Conservation (phyloP, 2,888 invertebrate genomes). For the Tenthredo livida region DNA sequence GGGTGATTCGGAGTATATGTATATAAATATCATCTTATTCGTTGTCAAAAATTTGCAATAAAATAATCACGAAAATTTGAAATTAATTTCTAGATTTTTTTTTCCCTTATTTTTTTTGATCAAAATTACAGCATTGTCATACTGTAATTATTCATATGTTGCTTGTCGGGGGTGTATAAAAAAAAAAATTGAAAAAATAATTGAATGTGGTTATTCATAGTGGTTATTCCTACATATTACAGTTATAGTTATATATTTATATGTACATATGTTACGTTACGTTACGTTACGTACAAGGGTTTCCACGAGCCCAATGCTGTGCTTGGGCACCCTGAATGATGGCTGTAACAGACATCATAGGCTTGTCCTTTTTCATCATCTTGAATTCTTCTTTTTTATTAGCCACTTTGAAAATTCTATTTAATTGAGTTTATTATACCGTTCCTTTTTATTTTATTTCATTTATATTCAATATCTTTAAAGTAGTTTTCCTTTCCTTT, state of each 20-base stretch:
- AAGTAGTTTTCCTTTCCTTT: background rate
- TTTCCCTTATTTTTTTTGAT: too few species aligned
- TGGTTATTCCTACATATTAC: too few species aligned
- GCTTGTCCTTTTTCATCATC: slow-evolving; percentile 93
- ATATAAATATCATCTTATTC: background rate
- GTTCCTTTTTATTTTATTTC: background rate
- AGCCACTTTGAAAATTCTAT: slow-evolving; percentile 30
- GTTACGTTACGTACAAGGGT: slow-evolving; percentile 77
- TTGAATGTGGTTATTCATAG: too few species aligned
- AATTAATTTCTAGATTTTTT: too few species aligned
- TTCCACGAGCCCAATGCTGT: slow-evolving; percentile 83
- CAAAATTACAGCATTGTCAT: too few species aligned
- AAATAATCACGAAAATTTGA: too few species aligned
- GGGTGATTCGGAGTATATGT: background rate
- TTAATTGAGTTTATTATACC: background rate
- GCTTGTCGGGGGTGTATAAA: background rate
- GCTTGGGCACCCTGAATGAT: slow-evolving; percentile 85
- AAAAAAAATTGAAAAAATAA: background rate
- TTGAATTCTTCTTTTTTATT: slow-evolving; percentile 64
- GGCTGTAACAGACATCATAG: slow-evolving; percentile 92
- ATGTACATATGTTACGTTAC: background rate
- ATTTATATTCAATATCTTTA: background rate
- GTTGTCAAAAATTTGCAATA: background rate
- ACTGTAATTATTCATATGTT: background rate
- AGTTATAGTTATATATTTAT: too few species aligned